phyloP scores from a whole-genome alignment of 2,888 invertebrate genomes.

The Acleris holmiana region DNA sequence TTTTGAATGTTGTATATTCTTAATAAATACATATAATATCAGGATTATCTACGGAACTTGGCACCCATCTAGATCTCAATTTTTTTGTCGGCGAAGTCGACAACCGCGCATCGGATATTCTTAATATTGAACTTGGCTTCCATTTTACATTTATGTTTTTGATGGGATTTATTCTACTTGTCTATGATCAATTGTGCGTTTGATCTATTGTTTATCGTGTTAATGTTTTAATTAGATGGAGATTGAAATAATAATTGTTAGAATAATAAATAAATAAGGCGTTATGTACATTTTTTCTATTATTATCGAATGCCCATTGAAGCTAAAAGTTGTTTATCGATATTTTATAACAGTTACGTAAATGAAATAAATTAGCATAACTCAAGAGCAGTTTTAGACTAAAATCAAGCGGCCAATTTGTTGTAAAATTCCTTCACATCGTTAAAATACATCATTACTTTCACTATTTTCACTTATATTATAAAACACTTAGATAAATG shows the following conservation, averaged over 20 bases:
- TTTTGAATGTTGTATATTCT: too few species aligned
- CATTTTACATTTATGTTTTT: too few species aligned
- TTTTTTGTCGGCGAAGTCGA: too few species aligned
- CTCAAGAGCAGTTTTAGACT: slow-evolving; percentile 20
- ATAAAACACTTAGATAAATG: slow-evolving; percentile 14
- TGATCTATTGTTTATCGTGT: slow-evolving; percentile 15
- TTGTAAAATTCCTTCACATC: slow-evolving; percentile 28
- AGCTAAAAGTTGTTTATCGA: background rate
- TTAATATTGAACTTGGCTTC: too few species aligned
- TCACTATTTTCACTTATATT: slow-evolving; percentile 31
- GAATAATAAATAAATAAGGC: too few species aligned
- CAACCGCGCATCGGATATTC: too few species aligned
- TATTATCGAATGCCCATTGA: too few species aligned
- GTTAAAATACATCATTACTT: slow-evolving; percentile 27
- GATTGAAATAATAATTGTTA: background rate
- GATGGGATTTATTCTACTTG: slow-evolving; percentile 21
- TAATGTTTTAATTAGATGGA: background rate
- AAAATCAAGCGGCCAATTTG: slow-evolving; percentile 19
- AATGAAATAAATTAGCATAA: slow-evolving; percentile 20
- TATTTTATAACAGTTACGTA: slow-evolving; percentile 23
- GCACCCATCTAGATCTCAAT: too few species aligned
- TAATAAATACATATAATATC: too few species aligned
- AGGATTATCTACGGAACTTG: too few species aligned
- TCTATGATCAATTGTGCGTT: slow-evolving; percentile 33
- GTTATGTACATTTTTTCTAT: too few species aligned